phyloP scores from a whole-genome alignment of 2,888 invertebrate species.

The Selenia dentaria region DNA sequence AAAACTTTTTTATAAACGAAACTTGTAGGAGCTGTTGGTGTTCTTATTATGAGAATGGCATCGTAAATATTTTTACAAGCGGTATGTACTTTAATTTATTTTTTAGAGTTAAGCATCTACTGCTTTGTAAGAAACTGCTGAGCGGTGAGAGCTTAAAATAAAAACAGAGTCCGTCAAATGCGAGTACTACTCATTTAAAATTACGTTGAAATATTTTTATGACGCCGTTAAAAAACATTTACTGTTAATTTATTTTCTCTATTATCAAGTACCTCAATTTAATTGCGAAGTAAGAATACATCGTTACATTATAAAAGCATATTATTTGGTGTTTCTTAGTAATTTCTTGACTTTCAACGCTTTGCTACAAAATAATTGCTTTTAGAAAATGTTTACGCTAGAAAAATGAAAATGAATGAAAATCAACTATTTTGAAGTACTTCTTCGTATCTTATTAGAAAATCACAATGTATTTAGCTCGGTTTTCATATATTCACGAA shows the following conservation, averaged over 20 bases:
- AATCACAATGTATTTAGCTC: too few species aligned
- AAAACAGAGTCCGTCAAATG: constrained; percentile 23
- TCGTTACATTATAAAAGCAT: too few species aligned
- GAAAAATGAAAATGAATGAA: too few species aligned
- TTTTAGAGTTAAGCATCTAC: constrained; percentile 17
- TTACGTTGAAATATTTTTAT: constrained; percentile 26
- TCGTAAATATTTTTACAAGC: constrained; percentile 32
- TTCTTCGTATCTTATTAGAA: too few species aligned
- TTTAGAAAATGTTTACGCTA: too few species aligned
- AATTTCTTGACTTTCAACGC: too few species aligned
- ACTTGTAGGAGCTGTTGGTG: constrained; percentile 25
- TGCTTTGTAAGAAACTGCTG: constrained; percentile 18
- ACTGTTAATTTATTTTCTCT: constrained; percentile 19
- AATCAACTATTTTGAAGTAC: too few species aligned
- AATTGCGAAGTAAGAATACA: too few species aligned
- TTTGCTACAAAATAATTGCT: too few species aligned
- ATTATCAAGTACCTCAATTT: too few species aligned
- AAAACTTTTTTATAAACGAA: constrained; percentile 27
- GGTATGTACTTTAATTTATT: constrained; percentile 26
- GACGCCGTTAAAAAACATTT: constrained; percentile 22
- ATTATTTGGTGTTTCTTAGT: too few species aligned
- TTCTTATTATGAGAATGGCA: constrained; percentile 21
- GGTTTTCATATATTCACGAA: too few species aligned
- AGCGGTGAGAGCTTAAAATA: constrained; percentile 26
- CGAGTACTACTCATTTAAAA: constrained; percentile 20